These are phyloP conservation scores for Neolamprologus modestus DNA, from an alignment of 2,113 vertebrate species.

Conservation along the genomic window DNA sequence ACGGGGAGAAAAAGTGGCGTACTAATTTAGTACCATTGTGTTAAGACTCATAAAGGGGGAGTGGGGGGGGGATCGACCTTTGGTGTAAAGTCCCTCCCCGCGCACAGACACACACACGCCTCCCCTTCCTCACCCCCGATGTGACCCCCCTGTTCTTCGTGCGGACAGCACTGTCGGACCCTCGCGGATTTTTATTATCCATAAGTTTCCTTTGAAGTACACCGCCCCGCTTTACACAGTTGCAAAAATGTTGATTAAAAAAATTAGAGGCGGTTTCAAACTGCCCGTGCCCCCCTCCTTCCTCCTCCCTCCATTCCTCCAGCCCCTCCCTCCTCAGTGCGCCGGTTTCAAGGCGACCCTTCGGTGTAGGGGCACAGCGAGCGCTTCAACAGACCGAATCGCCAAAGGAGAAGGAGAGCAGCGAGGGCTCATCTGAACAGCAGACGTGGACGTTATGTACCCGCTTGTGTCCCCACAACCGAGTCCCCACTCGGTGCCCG, in stretches of 20 bases:
- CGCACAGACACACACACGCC: neutral
- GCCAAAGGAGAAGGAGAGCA: neutral
- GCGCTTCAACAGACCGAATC: neutral
- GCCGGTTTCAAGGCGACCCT: constrained; percentile 67
- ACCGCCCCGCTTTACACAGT: constrained; percentile 10
- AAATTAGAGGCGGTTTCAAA: constrained; percentile 65
- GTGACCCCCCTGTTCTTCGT: neutral
- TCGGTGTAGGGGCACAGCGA: neutral
- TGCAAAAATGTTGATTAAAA: constrained; percentile 62
- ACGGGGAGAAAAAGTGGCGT: neutral
- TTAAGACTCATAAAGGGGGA: neutral
- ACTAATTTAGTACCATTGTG: constrained; percentile 2
- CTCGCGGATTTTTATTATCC: neutral
- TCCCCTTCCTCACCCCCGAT: neutral
- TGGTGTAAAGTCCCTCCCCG: neutral
- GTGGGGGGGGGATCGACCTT: neutral
- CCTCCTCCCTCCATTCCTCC: neutral
- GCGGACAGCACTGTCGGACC: neutral
- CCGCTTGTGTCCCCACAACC: neutral
- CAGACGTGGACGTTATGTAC: neutral
- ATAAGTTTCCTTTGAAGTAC: constrained; percentile 5
- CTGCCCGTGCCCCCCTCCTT: constrained; percentile 20
- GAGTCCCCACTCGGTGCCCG: neutral
- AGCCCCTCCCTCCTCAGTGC: neutral
- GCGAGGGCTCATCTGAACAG: neutral